Evolutionary conservation across 2,113 vertebrate species (phyloP).

Genomic region (Megaceryle torquata): DNA sequence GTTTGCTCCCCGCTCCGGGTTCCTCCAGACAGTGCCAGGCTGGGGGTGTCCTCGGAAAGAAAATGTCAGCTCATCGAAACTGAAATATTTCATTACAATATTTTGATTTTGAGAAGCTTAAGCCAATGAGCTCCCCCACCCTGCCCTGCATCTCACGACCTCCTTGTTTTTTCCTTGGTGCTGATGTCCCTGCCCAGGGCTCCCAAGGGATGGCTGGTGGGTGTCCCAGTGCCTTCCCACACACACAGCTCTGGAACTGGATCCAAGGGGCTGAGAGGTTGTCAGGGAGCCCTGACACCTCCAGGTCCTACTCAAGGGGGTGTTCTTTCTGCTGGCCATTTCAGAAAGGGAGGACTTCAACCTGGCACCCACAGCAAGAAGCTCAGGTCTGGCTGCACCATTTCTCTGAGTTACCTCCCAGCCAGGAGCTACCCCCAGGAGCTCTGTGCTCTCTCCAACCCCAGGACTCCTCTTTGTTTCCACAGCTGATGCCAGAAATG

Average conservation of each 20-base stretch:
- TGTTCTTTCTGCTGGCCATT: background rate
- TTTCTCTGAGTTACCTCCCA: background rate
- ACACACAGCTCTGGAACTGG: background rate
- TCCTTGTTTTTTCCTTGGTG: background rate
- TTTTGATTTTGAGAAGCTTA: background rate
- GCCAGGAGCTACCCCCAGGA: background rate
- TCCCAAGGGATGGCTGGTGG: rapidly evolving
- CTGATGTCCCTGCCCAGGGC: background rate
- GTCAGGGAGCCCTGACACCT: background rate
- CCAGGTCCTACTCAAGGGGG: too few relatives aligned
- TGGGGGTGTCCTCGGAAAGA: background rate
- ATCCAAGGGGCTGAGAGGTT: background rate
- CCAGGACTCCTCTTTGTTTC: background rate
- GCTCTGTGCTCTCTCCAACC: background rate
- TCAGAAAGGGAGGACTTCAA: background rate
- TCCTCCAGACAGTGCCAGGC: background rate
- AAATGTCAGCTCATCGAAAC: background rate
- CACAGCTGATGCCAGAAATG: background rate
- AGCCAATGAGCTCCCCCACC: background rate
- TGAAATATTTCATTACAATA: background rate
- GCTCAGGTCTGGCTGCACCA: background rate
- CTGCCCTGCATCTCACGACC: background rate
- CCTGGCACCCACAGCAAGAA: background rate
- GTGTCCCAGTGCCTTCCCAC: background rate
- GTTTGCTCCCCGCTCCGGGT: rapidly evolving